phyloP scores from a whole-genome alignment of 2,888 invertebrate species.

The Balanococcus diminutus region DNA sequence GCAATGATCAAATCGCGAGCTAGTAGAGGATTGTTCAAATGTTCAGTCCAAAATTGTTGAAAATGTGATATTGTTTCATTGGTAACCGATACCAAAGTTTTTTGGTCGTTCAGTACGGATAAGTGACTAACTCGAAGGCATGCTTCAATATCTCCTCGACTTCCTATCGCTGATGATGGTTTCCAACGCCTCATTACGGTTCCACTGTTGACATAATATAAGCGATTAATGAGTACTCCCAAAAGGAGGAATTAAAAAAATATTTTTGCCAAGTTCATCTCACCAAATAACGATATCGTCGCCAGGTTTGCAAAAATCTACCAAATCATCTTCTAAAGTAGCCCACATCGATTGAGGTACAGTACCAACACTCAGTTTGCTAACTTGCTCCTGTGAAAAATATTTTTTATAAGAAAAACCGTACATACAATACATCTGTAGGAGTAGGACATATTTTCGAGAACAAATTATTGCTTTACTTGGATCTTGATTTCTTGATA shows the following conservation, averaged over 20 bases:
- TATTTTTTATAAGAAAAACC: background rate
- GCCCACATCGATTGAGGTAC: slow-evolving; percentile 80
- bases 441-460: no score
- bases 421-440: no score
- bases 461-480: slow-evolving; percentile 62
- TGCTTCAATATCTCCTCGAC: slow-evolving; percentile 72
- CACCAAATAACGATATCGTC: slow-evolving; percentile 86
- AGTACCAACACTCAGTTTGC: slow-evolving; percentile 72
- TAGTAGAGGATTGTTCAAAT: slow-evolving; percentile 69
- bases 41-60: slow-evolving; percentile 73
- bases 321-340: slow-evolving; percentile 82
- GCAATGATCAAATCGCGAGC: slow-evolving; percentile 79
- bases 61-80: slow-evolving; percentile 75
- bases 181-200: slow-evolving; percentile 77
- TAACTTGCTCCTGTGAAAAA: slow-evolving; percentile 73
- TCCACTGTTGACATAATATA: slow-evolving; percentile 67
- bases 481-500: slow-evolving; percentile 87
- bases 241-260: background rate
- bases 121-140: slow-evolving; percentile 75
- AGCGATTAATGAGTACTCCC: no score
- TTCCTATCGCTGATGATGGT: slow-evolving; percentile 65
- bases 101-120: slow-evolving; percentile 68
- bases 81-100: slow-evolving; percentile 64
- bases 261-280: slow-evolving; percentile 53
- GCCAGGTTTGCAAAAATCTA: slow-evolving; percentile 85